Conservation (phyloP, 1,140 invertebrate genomes). For the Lepidurus arcticus region DNA sequence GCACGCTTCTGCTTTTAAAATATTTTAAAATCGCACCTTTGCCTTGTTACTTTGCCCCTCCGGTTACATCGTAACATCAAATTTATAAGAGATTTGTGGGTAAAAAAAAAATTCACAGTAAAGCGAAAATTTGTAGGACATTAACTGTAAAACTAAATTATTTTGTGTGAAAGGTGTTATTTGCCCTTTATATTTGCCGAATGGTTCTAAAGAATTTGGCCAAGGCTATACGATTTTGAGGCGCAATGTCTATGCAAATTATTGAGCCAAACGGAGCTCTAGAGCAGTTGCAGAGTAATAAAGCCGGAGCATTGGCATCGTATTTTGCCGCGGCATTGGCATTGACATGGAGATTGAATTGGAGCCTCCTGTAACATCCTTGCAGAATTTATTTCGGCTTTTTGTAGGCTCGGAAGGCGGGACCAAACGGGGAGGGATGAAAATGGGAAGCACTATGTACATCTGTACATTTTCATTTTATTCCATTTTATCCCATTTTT, state of each 20-base stretch:
- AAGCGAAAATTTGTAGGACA: too few species aligned
- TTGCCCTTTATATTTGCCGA: too few species aligned
- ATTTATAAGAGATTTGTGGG: too few species aligned
- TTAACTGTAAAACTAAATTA: too few species aligned
- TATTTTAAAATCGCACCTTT: too few species aligned
- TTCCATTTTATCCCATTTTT: neutral
- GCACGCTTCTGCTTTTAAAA: neutral
- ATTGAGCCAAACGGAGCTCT: neutral
- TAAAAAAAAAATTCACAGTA: too few species aligned
- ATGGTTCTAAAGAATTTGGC: too few species aligned
- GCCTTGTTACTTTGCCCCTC: too few species aligned
- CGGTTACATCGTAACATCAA: too few species aligned
- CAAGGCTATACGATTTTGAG: neutral
- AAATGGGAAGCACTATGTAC: neutral
- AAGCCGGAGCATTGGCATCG: neutral
- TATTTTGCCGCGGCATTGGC: neutral
- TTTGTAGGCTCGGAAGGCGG: neutral
- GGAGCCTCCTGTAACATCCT: neutral
- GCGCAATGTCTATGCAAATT: neutral
- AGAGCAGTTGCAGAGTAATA: neutral
- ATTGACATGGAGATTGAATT: conserved; percentile 22
- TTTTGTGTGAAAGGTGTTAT: too few species aligned
- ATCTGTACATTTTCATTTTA: neutral
- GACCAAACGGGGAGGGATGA: neutral
- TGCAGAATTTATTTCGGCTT: neutral